Evolutionary conservation across 2,797 vertebrate genomes (phyloP).

Genomic region (Trachurus trachurus): DNA sequence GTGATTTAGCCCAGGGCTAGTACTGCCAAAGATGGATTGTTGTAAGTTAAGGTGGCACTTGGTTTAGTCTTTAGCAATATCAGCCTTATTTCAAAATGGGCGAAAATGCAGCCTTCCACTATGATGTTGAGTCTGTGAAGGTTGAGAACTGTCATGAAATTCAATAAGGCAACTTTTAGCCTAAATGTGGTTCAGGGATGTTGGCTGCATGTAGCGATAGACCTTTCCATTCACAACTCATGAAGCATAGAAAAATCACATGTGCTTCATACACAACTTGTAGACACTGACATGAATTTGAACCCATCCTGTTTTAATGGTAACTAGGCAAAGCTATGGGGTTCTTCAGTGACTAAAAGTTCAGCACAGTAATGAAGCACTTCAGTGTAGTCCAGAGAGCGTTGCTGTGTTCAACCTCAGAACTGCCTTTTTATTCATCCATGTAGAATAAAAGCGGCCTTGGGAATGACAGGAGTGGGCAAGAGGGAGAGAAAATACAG

Average conservation of each 20-base stretch:
- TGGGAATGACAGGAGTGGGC: slow-evolving; percentile 54
- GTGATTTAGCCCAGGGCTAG: neutral
- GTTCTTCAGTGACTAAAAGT: slow-evolving; percentile 33
- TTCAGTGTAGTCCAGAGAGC: slow-evolving; percentile 50
- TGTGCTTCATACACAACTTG: slow-evolving; percentile 4
- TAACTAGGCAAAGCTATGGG: slow-evolving; percentile 26
- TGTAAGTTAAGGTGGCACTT: slow-evolving; percentile 7
- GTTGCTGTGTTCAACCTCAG: slow-evolving; percentile 58
- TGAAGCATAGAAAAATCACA: neutral
- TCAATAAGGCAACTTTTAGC: too few species aligned
- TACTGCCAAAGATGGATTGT: neutral
- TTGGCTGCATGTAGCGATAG: slow-evolving; percentile 6
- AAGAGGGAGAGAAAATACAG: slow-evolving; percentile 44
- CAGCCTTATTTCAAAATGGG: neutral
- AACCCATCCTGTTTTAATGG: slow-evolving; percentile 27
- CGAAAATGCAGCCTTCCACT: neutral
- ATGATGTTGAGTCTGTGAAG: neutral
- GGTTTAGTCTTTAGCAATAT: slow-evolving; percentile 16
- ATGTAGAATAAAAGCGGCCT: slow-evolving; percentile 77
- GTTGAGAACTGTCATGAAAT: neutral
- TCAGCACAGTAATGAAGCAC: slow-evolving; percentile 41
- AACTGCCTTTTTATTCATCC: slow-evolving; percentile 68
- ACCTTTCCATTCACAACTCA: neutral
- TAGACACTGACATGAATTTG: slow-evolving; percentile 5
- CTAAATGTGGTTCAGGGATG: slow-evolving; percentile 12